Evolutionary conservation across 2,797 vertebrate species (phyloP), one percentile per base, ranked within the genome.

Genomic region (Acomys russatus): DNA sequence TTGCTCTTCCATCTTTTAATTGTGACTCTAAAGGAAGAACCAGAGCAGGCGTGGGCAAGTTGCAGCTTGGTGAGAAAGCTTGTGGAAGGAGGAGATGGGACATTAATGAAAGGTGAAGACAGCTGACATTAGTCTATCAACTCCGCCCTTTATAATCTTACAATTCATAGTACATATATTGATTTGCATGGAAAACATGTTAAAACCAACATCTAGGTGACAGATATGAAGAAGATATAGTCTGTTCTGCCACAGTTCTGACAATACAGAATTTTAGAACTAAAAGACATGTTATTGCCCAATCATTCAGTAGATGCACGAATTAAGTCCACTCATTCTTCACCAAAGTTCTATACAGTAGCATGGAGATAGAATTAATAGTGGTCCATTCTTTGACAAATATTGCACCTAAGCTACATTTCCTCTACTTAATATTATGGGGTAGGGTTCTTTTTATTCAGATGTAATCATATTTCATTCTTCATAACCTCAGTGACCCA

Each of bases 1-100:
- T 54, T 80, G 54, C 73, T 56, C 49, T 30, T 61, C 35, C 84
- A 9, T 35, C 44, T 54, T 71, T 11, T 54, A 17, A 61, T 17
- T 18, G 3, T 28, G 30, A 30, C 49, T 68, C 44, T 9, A 11
- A 30, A 82, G 38, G 4, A 28, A 28, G 4, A 6, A 12, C 3
- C 12, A 23, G 8, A 71, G 1, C 0, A 0, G 9, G 54, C 18
- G 61, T 4, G 0, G 0, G 23, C 59, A 9, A 11, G 35, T 20
- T 25, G 66, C 11, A 3, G 30, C 0, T 23, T 30, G 1, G 17
- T n/a, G 25, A 49, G 80, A 64, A 51, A 18, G 70, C 2, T 33
- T 74, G 25, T 35, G 38, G 51, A 73, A 28, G 17, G 38, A 10
- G 28, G 8, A 79, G 2, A 56, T 25, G 28, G 18, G 12, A 77